Evolutionary conservation across 2,113 vertebrate species (phyloP), one percentile per base, ranked within the genome.

Genomic region (Neotragus moschatus): DNA sequence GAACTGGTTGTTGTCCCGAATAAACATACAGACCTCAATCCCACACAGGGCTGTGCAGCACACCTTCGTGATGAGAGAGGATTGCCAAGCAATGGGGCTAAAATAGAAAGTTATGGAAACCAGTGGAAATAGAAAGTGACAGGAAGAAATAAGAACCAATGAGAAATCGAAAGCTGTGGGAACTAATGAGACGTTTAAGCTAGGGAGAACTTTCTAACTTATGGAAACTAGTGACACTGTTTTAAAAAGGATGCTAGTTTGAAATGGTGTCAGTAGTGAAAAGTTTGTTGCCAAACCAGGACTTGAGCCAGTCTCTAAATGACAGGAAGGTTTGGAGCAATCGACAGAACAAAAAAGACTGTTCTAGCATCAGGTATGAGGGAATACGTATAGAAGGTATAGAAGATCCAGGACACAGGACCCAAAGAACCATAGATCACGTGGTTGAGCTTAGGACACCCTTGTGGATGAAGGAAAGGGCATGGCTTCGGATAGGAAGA

Each of bases 1-100:
- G 36, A 25, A 19, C 25, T 60, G 10, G 12, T 30, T 55, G 33
- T 36, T 84, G 28, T 58, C 5, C 75, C 88, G 63, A 86, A 86
- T 12, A 53, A 63, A 66, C 10, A 33, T 36, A 36, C 2, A 61
- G 14, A 6, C 30, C 61, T 82, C 11, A 60, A 5, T 75, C 75
- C 28, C 66, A 63, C 55, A 61, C 36, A 51, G 36, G 25, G 0
- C 0, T 19, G 56, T 33, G 10, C 7, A 30, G 26, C 10, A 58
- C 33, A 61, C 7, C 5, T 19, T 70, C 4, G 21, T 1, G 16
- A 19, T 36, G 36, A 47, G 25, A 30, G 61, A 43, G 3, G 19
- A 12, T 15, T 55, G 49, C 15, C 82, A 21, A 60, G 13, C 9
- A 2, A 33, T 36, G 19, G 45, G 39, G 19, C 70, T 80, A 45